Conservation (phyloP, 2,888 invertebrate species). For the Parasteatoda lunata region DNA sequence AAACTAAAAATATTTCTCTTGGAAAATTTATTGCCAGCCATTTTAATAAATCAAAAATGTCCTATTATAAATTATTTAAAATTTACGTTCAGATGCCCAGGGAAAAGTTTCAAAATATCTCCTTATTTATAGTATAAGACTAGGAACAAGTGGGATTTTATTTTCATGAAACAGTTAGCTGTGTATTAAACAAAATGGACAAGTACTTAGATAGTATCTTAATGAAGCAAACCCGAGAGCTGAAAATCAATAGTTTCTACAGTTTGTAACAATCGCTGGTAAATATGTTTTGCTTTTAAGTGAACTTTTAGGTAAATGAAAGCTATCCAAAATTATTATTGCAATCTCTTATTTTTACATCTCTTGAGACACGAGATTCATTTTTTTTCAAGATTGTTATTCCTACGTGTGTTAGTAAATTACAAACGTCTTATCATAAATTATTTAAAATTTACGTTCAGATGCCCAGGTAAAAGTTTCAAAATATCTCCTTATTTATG, state of each 20-base stretch:
- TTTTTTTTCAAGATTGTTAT: slow-evolving; percentile 16
- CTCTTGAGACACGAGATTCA: too few relatives aligned
- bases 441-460: slow-evolving; percentile 36
- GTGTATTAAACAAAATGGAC: too few relatives aligned
- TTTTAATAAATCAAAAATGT: slow-evolving; percentile 34
- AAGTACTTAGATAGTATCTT: too few relatives aligned
- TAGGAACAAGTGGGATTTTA: neutral
- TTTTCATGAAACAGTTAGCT: too few relatives aligned
- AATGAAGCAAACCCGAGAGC: too few relatives aligned
- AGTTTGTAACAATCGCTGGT: too few relatives aligned
- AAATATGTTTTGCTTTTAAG: too few relatives aligned
- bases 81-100: slow-evolving; percentile 21
- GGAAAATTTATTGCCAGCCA: slow-evolving; percentile 29
- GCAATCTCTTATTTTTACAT: too few relatives aligned
- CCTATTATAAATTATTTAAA: slow-evolving; percentile 35
- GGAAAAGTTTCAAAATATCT: slow-evolving; percentile 4
- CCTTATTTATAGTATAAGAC: neutral
- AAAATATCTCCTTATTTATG: neutral
- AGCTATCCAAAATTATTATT: too few relatives aligned
- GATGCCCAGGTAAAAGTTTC: neutral
- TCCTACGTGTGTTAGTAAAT: slow-evolving; percentile 26
- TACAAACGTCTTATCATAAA: slow-evolving; percentile 20
- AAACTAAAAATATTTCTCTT: slow-evolving; percentile 16
- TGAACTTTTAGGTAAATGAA: too few relatives aligned
- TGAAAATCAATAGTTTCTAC: too few relatives aligned